Percentiles rank a stretch among this genome's conserved stretches.
These are phyloP conservation scores for Octonoba sinensis DNA, from an alignment of 2,888 invertebrate species.

Conservation along the genomic window DNA sequence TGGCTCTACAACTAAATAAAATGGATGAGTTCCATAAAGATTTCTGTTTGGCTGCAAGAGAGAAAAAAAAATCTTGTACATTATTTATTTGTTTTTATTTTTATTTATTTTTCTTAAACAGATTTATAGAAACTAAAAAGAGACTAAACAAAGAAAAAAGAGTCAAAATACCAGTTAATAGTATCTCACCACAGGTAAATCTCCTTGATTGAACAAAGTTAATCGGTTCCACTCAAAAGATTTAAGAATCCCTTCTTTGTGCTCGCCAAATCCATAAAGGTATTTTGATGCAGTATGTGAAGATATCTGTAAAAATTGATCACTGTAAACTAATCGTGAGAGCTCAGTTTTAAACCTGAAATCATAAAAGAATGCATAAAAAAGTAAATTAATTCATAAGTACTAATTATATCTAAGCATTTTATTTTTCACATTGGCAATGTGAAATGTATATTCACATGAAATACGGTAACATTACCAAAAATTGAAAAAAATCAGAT, in stretches of 20 bases:
- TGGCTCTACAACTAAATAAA: constrained; percentile 81
- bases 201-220: constrained; percentile 53
- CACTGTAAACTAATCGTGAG: constrained; percentile 36
- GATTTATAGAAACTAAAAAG: neutral
- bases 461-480: no score
- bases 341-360: constrained; percentile 37
- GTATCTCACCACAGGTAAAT: constrained; percentile 49
- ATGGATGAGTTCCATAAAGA: constrained; percentile 86
- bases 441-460: neutral
- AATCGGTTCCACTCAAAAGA: constrained; percentile 39
- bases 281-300: constrained; percentile 20
- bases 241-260: constrained; percentile 42
- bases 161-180: neutral
- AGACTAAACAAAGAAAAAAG: neutral
- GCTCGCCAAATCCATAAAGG: constrained; percentile 52
- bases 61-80: neutral
- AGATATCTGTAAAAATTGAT: constrained; percentile 55
- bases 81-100: neutral
- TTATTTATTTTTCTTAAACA: neutral
- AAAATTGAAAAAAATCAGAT: no score
- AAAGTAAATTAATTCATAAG: constrained; percentile 1
- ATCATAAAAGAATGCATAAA: neutral
- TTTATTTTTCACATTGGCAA: neutral
- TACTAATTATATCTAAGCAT: neutral
- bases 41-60: constrained; percentile 69